Base-by-base conservation (phyloP, 1,140 invertebrate species). In the Lepidotrigona ventralis region DNA sequence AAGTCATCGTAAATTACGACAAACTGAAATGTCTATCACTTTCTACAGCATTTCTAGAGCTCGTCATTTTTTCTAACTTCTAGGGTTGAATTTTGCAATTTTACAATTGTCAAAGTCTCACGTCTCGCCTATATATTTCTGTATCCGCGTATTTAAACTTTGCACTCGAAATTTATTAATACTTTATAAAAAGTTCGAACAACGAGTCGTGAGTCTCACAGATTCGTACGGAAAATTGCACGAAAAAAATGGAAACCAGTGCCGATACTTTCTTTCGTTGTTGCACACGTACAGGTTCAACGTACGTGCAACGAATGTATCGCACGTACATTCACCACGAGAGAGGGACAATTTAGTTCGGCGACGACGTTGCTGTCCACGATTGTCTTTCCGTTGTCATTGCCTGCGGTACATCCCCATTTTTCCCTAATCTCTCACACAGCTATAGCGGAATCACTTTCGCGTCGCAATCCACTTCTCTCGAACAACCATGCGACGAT, bases 261-360 rank as follows among this genome's bases (percentile, higher is more conserved):
- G 12, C 58, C 23, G n/a, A 5, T n/a, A n/a, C 58, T n/a, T 60
- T 60, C 5, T 23, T 60, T 60, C 58, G 5, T 12, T 23, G 17
- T 46, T 63, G n/a, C 19, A 75, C 33, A 60, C 21, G 39, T 39
- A n/a, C 21, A 58, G 19, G 51, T 58, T 8, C 11, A 15, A 69
- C 12, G 21, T 76, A 26, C n/a, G 23, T 46, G 51, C 14, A 46
- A 60, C 21, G n/a, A 39, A 60, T 63, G 2, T 51, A 51, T 46
- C 8, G 39, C 39, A 46, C 39, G 39, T 26, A 51, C 75, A 63
- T 69, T 23, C 66, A 8, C 74, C 79, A 60, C 81, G n/a, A 85
- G 84, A 82, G 84, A 85, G 77, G 80, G 83, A 58, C 54, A 77
- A 79, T 82, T 46, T 81, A 39, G 29, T 78, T 85, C 26, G 66